Evolutionary conservation across 1,140 invertebrate species (phyloP).

Genomic region (Bombus soroeensis): DNA sequence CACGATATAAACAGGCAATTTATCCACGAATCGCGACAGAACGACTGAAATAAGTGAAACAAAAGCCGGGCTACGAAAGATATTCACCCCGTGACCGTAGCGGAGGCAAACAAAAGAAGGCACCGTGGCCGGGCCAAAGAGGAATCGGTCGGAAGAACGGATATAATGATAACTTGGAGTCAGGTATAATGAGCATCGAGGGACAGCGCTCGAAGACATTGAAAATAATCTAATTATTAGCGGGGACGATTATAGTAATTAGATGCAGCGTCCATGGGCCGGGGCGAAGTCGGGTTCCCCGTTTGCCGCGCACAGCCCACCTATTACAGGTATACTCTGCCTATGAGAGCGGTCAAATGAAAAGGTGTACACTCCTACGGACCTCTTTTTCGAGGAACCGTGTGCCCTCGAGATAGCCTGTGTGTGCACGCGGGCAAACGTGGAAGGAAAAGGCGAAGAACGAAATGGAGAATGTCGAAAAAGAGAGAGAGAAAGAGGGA

Average conservation of each 20-base stretch:
- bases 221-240: conserved; percentile 74
- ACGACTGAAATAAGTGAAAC: not conserved
- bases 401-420: conserved; percentile 33
- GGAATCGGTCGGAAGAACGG: conserved; percentile 31
- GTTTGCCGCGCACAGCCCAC: conserved; percentile 48
- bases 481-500: conserved; percentile 47
- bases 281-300: conserved; percentile 1
- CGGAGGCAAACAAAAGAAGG: conserved; percentile 18
- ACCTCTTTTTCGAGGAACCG: conserved; percentile 59
- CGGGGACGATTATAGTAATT: conserved; percentile 72
- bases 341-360: conserved; percentile 67
- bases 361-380: conserved; percentile 60
- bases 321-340: conserved; percentile 63
- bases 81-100: not conserved
- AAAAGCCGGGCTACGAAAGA: not conserved
- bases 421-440: conserved; percentile 26
- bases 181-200: conserved; percentile 54
- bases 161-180: conserved; percentile 69
- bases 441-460: not conserved
- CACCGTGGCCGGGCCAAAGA: not conserved
- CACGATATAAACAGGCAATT: not conserved
- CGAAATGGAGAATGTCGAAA: conserved; percentile 4
- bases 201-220: conserved; percentile 61
- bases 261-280: conserved; percentile 45
- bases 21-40: not conserved